A percentile compares a stretch with the other conserved stretches of the same genome.
Evolutionary conservation across 2,797 vertebrate species (phyloP).

Genomic region (Darevskia mixta): DNA sequence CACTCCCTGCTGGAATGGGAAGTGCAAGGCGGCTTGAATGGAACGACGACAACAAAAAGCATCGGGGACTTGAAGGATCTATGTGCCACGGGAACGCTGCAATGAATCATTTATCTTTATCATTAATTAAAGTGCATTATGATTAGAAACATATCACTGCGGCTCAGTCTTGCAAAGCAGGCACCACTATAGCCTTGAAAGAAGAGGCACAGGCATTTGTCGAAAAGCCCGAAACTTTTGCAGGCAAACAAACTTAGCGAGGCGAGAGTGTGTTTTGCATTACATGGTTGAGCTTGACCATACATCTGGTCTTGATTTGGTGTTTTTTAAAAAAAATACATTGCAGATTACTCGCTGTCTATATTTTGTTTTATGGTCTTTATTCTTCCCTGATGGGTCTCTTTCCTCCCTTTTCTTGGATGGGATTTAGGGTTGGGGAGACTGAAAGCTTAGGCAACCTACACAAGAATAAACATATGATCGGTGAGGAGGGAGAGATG

Average conservation of each 20-base stretch:
- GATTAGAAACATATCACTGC: not conserved
- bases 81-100: not conserved
- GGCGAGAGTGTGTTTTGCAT: constrained; percentile 54
- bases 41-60: constrained; percentile 23
- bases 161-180: constrained; percentile 38
- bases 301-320: constrained; percentile 75
- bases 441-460: constrained; percentile 62
- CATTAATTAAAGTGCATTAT: constrained; percentile 32
- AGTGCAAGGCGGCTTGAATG: not conserved
- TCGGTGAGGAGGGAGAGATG: constrained; percentile 54
- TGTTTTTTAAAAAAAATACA: constrained; percentile 29
- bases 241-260: constrained; percentile 19
- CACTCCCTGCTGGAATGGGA: constrained; percentile 46
- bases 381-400: constrained; percentile 49
- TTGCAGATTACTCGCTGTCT: constrained; percentile 57
- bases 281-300: constrained; percentile 49
- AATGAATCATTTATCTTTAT: constrained; percentile 37
- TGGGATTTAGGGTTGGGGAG: constrained; percentile 57
- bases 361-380: constrained; percentile 68
- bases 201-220: not conserved
- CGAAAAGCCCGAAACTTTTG: constrained; percentile 27
- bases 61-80: constrained; percentile 17
- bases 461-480: constrained; percentile 63
- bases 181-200: constrained; percentile 5
- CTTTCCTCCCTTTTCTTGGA: constrained; percentile 53